Conservation (phyloP, 30 jellyfish, hydroid and myxozoan genomes). For the Euphysa ruthae region DNA sequence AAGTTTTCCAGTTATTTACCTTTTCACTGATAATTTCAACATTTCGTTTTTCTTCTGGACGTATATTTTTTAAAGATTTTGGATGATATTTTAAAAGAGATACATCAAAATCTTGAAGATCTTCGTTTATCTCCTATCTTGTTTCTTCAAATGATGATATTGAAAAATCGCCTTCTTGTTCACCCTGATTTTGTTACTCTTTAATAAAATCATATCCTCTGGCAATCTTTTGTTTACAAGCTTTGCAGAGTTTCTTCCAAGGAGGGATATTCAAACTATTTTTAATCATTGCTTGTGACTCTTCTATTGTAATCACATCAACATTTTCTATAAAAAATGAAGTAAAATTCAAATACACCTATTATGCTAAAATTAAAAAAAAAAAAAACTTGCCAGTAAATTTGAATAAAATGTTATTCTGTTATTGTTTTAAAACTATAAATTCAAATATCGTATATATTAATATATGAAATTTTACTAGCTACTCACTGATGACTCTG, state of each 20-base stretch:
- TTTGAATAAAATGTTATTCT: no score
- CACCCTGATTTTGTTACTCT: conserved; percentile 1
- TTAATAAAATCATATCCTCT: not conserved
- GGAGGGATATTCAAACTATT: conserved; percentile 1
- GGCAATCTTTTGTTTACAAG: conserved; percentile 4
- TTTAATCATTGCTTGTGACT: conserved; percentile 2
- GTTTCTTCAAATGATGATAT: not conserved
- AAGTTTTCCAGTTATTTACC: no score
- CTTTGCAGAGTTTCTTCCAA: conserved; percentile 4
- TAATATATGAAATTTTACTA: no score
- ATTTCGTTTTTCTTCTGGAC: not conserved
- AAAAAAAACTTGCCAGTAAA: no score
- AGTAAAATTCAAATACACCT: no score
- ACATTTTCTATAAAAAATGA: no score
- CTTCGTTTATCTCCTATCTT: not conserved
- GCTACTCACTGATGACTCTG: no score
- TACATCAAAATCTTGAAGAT: not conserved
- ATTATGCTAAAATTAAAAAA: no score
- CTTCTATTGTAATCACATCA: not conserved
- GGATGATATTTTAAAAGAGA: not conserved
- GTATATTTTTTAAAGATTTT: not conserved
- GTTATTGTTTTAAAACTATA: no score
- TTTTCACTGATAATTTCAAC: no score
- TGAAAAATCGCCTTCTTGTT: not conserved
- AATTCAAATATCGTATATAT: no score